Base-by-base conservation (phyloP, 2,888 invertebrate species). In the Ptychoptera albimana region DNA sequence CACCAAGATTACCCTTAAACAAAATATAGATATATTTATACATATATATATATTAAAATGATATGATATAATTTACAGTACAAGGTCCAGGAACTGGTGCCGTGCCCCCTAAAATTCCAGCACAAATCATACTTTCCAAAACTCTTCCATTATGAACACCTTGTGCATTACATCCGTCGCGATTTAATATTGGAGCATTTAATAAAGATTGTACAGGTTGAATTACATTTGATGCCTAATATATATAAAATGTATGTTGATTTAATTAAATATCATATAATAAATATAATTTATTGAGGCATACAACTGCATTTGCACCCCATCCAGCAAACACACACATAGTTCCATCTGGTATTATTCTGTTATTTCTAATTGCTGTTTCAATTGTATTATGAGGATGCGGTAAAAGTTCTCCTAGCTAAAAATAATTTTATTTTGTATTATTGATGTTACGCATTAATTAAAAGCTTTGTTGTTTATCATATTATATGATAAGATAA, bases 291-390 rank as follows among this genome's bases (percentile, higher is more conserved):
- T n/a, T 10, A 31, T 14, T 7, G 5, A 31, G 2, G 30, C 8
- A 11, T 31, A 9, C 1, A 3, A 5, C 13, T 7, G 12, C 2
- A 32, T 13, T 10, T 16, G 11, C 8, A 40, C 40, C 40, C 48
- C 48, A 50, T 7, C 46, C 50, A 37, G 43, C 46, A 31, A 49
- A 40, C 9, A 32, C n/a, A 36, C 50, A 50, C 10, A 30, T 10
- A 9, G 43, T 29, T 10, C 35, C 31, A 2, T 44, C 42, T 12
- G 34, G 16, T 11, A 49, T 44, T n/a, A 48, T 46, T 46, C 47
- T 37, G 7, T 42, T 32, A 16, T 46, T 45, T 9, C 46, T 23
- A 1, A 42, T 15, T n/a, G 40, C 49, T 10, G 45, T 39, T 37
- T 47, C 46, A 36, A 47, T 42, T 13, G 44, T 44, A 32, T 46